Evolutionary conservation across 1,140 invertebrate genomes (phyloP), one percentile per base, ranked within the genome.

Genomic region (Schlechtendalia chinensis): DNA sequence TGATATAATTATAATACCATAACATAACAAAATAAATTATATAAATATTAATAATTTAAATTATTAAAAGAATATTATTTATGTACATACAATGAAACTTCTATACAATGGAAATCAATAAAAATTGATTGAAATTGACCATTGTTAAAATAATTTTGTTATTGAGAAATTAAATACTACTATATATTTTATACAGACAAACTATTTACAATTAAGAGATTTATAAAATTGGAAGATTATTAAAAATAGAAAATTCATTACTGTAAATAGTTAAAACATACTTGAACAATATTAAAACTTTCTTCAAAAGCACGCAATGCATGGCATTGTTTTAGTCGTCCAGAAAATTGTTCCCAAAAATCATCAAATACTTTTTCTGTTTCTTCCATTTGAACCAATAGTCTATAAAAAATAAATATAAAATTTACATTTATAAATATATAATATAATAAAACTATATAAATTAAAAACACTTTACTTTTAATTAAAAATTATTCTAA

Each of bases 281-380:
- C 88, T 85, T 93, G 91, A 39, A 96, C 88, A 84, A 95, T 91
- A 83, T 92, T 90, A 85, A 96, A 96, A 84, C 94, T 91, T 83
- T 93, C 92, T 85, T 96, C 95, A 85, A 98, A 98, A 84, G 93
- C 91, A 83, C 96, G 88, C 83, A 98, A 89, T 82, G 93, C 91
- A 74, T 98, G 87, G 87, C 95, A 97, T 84, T 96, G 93, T 82
- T 93, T 91, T 83, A 98, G 88, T 85, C 94, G 92, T 65, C 90
- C 90, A 83, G 94, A 93, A 88, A 98, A 96, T 83, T 93, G 91
- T 24, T 90, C 89, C 96, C 96, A 98, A 87, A 97, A 98, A 82
- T 93, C 90, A 85, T 97, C 95, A 87, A 98, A 98, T 74, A 93
- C 93, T 83, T 90, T 90, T 86, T 97, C 94, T 80, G 96, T 98